Conservation (phyloP, 2,888 invertebrate species). For the Pecten maximus region DNA sequence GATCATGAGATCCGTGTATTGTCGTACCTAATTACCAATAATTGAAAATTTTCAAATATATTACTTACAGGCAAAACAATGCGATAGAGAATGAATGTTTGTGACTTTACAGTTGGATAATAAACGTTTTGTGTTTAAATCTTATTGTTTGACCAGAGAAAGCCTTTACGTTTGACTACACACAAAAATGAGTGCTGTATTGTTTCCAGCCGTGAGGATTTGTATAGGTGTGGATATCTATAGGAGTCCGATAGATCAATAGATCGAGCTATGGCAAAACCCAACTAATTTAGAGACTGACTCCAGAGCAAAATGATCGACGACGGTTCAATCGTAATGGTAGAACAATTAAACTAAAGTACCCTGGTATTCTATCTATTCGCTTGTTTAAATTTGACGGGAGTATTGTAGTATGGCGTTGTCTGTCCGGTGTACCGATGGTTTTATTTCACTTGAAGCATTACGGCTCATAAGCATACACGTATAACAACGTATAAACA, state of each 20-base stretch:
- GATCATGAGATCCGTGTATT: background rate
- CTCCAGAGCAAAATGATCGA: too few relatives aligned
- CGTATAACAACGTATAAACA: too few relatives aligned
- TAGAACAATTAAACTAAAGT: too few relatives aligned
- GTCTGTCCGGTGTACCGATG: too few relatives aligned
- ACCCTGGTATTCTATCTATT: too few relatives aligned
- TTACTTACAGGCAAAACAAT: background rate
- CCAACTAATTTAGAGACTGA: too few relatives aligned
- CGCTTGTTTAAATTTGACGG: too few relatives aligned
- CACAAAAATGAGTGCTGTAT: background rate
- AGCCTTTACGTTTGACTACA: background rate
- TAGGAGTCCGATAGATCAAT: background rate
- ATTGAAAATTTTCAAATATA: slow-evolving; percentile 16
- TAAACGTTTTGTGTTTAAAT: background rate
- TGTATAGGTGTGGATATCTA: background rate
- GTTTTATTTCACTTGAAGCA: too few relatives aligned
- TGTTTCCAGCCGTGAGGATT: background rate
- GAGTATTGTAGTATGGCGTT: too few relatives aligned
- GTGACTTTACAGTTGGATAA: background rate
- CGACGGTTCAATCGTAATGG: too few relatives aligned
- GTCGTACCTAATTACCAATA: background rate
- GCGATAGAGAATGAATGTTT: background rate
- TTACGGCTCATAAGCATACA: too few relatives aligned
- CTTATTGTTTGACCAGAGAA: background rate
- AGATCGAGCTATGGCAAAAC: too few relatives aligned